These are phyloP conservation scores for Amphimallon solstitiale DNA, from an alignment of 2,888 invertebrate genomes.

Conservation along the genomic window DNA sequence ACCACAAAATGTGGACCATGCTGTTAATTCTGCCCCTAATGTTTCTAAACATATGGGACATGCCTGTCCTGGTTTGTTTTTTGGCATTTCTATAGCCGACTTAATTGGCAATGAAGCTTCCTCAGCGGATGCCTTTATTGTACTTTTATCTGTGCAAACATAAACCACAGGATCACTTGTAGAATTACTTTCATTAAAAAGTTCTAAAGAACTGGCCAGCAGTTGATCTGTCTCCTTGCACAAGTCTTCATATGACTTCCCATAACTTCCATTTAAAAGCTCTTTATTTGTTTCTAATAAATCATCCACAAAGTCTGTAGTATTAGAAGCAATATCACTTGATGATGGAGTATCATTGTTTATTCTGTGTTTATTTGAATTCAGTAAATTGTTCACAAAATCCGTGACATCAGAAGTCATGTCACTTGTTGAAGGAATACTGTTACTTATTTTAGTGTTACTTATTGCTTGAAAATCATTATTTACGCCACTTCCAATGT, in stretches of 20 bases:
- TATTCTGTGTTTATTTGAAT: background rate
- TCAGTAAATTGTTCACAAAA: no score
- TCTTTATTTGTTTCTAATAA: constrained; percentile 11
- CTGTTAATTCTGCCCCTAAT: background rate
- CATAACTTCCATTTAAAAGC: background rate
- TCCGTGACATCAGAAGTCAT: constrained; percentile 6
- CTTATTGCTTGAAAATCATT: background rate
- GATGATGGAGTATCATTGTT: constrained; percentile 3
- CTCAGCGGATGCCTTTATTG: background rate
- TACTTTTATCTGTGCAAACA: background rate
- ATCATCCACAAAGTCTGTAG: constrained; percentile 12
- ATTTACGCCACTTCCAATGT: background rate
- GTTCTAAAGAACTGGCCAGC: constrained; percentile 1
- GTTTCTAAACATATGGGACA: constrained; percentile 19
- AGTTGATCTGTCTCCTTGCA: constrained; percentile 2
- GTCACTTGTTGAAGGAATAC: background rate
- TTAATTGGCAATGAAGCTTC: background rate
- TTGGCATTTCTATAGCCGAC: background rate
- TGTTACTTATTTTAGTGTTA: background rate
- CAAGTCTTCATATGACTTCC: constrained; percentile 9
- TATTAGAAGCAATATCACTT: background rate
- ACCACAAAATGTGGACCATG: constrained; percentile 18
- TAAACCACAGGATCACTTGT: constrained; percentile 2
- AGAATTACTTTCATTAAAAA: background rate
- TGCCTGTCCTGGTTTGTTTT: background rate